phyloP scores from a whole-genome alignment of 2,113 vertebrate species.

The Penelope pileata region DNA sequence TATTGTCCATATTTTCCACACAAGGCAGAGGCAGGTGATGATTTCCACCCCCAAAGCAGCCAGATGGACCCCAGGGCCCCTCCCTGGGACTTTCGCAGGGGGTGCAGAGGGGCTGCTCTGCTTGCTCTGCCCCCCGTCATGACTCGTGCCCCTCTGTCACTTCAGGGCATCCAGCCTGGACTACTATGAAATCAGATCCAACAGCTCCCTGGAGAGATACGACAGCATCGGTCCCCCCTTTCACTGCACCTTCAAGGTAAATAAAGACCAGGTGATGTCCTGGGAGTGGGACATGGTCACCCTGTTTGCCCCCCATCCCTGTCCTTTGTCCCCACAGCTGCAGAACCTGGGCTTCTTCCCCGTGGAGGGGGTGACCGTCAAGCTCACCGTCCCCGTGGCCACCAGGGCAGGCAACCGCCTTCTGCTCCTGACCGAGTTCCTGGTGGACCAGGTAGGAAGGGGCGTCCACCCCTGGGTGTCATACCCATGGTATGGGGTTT shows the following conservation, averaged over 20 bases:
- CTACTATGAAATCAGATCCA: slow-evolving; percentile 84
- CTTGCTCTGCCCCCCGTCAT: accelerated
- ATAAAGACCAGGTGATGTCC: accelerated
- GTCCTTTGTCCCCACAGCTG: slow-evolving; percentile 72
- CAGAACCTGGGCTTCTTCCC: slow-evolving; percentile 90
- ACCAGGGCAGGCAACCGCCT: slow-evolving; percentile 82
- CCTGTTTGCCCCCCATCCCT: neutral
- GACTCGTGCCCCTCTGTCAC: neutral
- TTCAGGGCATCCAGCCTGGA: slow-evolving; percentile 82
- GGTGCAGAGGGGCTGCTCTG: no score
- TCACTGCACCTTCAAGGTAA: slow-evolving; percentile 83
- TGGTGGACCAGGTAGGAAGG: slow-evolving; percentile 77
- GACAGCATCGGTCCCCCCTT: slow-evolving; percentile 78
- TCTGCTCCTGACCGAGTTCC: slow-evolving; percentile 78
- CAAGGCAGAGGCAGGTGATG: accelerated
- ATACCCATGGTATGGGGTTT: neutral
- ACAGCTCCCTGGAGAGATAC: slow-evolving; percentile 73
- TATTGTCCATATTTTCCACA: accelerated
- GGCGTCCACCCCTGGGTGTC: neutral
- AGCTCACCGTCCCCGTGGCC: slow-evolving; percentile 80
- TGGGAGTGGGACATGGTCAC: accelerated
- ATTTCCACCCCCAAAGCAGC: accelerated
- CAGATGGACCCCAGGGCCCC: neutral
- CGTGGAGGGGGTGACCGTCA: slow-evolving; percentile 78
- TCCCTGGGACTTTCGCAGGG: neutral